Conservation (phyloP, 2,888 invertebrate genomes). For the Apodemia duryi region DNA sequence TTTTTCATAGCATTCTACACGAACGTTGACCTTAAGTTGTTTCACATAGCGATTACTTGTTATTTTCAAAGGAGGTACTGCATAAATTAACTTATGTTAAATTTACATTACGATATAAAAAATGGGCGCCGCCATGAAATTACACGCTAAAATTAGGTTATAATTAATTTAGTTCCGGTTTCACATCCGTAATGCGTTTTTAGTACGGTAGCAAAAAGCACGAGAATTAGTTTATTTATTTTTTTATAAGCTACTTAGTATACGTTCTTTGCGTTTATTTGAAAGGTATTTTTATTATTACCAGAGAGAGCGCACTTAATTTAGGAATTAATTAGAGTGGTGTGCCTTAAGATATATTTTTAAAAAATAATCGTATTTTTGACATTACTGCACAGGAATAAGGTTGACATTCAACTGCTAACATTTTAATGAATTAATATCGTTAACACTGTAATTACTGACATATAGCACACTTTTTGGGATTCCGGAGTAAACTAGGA, state of each 20-base stretch:
- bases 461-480: too few species aligned
- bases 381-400: neutral
- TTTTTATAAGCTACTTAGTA: neutral
- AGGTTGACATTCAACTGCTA: neutral
- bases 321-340: neutral
- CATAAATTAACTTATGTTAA: slow-evolving; percentile 68
- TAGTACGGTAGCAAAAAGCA: slow-evolving; percentile 43
- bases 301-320: neutral
- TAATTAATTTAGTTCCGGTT: slow-evolving; percentile 71
- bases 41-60: slow-evolving; percentile 66
- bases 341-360: too few species aligned
- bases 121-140: slow-evolving; percentile 7
- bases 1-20: slow-evolving; percentile 69
- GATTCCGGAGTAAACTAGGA: too few species aligned
- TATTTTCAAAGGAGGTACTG: slow-evolving; percentile 55
- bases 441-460: too few species aligned
- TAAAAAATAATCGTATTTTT: too few species aligned
- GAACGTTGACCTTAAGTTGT: slow-evolving; percentile 69
- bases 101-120: slow-evolving; percentile 42
- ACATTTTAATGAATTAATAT: neutral
- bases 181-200: slow-evolving; percentile 59
- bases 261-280: slow-evolving; percentile 18
- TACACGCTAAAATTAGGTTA: slow-evolving; percentile 39
- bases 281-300: slow-evolving; percentile 3
- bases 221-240: slow-evolving; percentile 6